Evolutionary conservation across 2,113 vertebrate genomes (phyloP).

Genomic region (Erythrocercus mccallii): DNA sequence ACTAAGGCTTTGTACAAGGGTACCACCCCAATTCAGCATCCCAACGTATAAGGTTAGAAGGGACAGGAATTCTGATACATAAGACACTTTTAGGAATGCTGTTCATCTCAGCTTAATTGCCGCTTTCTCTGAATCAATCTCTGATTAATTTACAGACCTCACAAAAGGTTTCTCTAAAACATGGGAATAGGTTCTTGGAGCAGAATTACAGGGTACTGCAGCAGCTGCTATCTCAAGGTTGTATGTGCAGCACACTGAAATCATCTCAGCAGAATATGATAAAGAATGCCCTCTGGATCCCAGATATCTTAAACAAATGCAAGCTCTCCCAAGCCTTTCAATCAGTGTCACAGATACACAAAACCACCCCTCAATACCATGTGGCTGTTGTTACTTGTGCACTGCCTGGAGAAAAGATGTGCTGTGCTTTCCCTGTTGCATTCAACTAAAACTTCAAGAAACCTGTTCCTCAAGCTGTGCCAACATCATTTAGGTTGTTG

Average conservation of each 20-base stretch:
- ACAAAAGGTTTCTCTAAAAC: not conserved
- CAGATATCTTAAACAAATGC: not conserved
- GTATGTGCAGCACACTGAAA: not conserved
- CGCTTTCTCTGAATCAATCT: not conserved
- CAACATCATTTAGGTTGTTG: constrained; percentile 33
- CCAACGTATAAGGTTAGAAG: not conserved
- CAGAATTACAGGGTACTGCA: not conserved
- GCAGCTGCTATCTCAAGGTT: not conserved
- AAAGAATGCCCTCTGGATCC: not conserved
- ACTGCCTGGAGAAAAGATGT: not conserved
- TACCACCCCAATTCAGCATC: not conserved
- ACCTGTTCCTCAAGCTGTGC: constrained; percentile 18
- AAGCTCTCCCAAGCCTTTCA: not conserved
- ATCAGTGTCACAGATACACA: not conserved
- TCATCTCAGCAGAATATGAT: not conserved
- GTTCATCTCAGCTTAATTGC: not conserved
- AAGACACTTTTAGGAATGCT: not conserved
- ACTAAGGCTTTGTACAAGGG: not conserved
- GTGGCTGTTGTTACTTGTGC: not conserved
- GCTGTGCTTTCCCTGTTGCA: not conserved
- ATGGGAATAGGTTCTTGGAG: not conserved
- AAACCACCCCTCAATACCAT: not conserved
- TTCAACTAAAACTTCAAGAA: constrained; percentile 34
- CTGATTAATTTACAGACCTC: not conserved
- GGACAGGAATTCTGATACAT: not conserved